Percentiles rank a stretch among this genome's conserved stretches.
Evolutionary conservation across 2,888 invertebrate genomes (phyloP).

Genomic region (Chrysina gloriosa): DNA sequence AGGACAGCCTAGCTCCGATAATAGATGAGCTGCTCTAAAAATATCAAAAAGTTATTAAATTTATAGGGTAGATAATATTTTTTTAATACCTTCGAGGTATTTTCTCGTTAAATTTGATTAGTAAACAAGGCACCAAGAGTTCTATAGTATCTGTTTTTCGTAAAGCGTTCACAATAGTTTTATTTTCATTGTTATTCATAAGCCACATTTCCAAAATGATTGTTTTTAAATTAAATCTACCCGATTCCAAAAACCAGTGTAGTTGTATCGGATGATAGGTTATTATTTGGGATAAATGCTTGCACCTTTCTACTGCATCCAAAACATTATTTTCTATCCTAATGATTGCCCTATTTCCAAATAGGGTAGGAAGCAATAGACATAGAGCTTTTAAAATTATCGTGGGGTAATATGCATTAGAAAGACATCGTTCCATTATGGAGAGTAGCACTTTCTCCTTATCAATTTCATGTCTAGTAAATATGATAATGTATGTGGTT

Average conservation of each 20-base stretch:
- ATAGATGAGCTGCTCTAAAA: slow-evolving; percentile 24
- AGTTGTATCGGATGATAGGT: slow-evolving; percentile 16
- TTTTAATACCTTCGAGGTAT: slow-evolving; percentile 1
- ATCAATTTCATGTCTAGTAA: slow-evolving; percentile 6
- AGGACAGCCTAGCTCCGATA: not conserved
- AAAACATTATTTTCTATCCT: slow-evolving; percentile 13
- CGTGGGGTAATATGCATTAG: not conserved
- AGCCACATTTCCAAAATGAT: not conserved
- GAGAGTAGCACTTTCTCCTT: not conserved
- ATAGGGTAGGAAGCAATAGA: slow-evolving; percentile 20
- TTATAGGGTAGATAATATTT: not conserved
- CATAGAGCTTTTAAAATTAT: slow-evolving; percentile 22
- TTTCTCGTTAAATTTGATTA: not conserved
- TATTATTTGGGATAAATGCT: not conserved
- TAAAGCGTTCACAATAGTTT: not conserved
- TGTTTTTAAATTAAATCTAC: slow-evolving; percentile 16
- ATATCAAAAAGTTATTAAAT: not conserved
- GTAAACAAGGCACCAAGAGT: not conserved
- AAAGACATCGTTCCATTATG: not conserved
- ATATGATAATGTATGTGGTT: too few species aligned
- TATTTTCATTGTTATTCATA: not conserved
- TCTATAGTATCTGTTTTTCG: slow-evolving; percentile 4
- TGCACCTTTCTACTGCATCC: slow-evolving; percentile 10
- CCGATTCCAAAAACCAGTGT: slow-evolving; percentile 18
- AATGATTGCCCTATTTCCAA: not conserved